phyloP scores from a whole-genome alignment of 2,888 invertebrate genomes.

The Eupithecia abbreviata region DNA sequence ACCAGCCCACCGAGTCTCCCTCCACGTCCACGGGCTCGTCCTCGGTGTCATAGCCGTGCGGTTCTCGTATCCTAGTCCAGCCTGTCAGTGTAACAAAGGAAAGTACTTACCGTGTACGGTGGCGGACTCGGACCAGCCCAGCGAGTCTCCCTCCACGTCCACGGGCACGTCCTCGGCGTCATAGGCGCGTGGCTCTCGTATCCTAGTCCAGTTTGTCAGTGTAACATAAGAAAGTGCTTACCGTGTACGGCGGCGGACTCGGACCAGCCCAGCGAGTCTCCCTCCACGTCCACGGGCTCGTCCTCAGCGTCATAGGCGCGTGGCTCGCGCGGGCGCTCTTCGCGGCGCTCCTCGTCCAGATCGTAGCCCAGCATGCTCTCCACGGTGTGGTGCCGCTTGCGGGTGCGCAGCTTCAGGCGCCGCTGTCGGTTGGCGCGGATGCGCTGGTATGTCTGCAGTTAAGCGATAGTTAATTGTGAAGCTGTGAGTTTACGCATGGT shows the following conservation, averaged over 20 bases:
- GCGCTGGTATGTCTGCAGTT: conserved; percentile 69
- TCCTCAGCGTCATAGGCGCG: conserved; percentile 77
- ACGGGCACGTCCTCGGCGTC: conserved; percentile 81
- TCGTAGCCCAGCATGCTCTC: conserved; percentile 82
- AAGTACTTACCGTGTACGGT: no score
- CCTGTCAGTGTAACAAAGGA: no score
- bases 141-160: conserved; percentile 80
- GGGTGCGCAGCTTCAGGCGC: conserved; percentile 77
- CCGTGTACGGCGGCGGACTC: conserved; percentile 74
- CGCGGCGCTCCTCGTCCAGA: conserved; percentile 74
- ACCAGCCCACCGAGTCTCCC: conserved; percentile 81
- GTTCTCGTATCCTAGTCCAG: conserved; percentile 61
- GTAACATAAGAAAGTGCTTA: conserved; percentile 36
- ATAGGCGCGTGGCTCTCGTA: conserved; percentile 53
- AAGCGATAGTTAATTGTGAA: conserved; percentile 44
- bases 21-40: conserved; percentile 82
- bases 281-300: conserved; percentile 80
- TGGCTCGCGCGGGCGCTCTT: conserved; percentile 71
- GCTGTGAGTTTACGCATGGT: not conserved
- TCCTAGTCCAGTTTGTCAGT: not conserved
- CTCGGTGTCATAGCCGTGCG: conserved; percentile 73
- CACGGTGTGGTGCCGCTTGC: conserved; percentile 82
- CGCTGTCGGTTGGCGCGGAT: conserved; percentile 81
- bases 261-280: conserved; percentile 81
- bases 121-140: conserved; percentile 78